Base-by-base conservation (phyloP, 2,113 vertebrate genomes). In the Scalopus aquaticus region DNA sequence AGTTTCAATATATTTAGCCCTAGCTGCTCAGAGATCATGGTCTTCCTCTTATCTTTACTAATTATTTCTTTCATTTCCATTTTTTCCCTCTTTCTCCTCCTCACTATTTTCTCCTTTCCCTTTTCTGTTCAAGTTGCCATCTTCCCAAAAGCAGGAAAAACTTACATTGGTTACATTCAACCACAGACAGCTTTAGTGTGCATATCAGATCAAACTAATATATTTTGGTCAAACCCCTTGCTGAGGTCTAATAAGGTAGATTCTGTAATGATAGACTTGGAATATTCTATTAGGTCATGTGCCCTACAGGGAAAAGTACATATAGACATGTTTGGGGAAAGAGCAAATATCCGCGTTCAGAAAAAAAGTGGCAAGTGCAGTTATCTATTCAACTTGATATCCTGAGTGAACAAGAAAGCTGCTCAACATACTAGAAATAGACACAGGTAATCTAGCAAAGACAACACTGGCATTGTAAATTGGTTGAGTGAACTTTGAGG, bases 401-500 rank as follows among this genome's bases (percentile, higher is more conserved):
- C 54, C 9, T 37, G 46, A 92, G 20, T 42, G 13, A 84, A 67
- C 6, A 30, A 51, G 51, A 67, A 89, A 88, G 5, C 20, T 60
- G n/a, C 69, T 87, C 84, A 84, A 84, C n/a, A 60, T 2, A 58
- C 2, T 90, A 94, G 93, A 95, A 97, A 94, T 83, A 97, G 0
- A 16, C 56, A 4, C 26, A 87, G 67, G 62, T 92, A 84, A 70
- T 93, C 54, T 64, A 87, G 83, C 65, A 88, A 93, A 89, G 2
- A 93, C 89, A 81, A 58, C 42, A 26, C 70, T 88, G 95, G 91
- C 20, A 58, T 81, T 97, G 64, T 85, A 95, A 90, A 97, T 97
- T 87, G 88, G 46, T 62, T 95, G 94, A 96, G 86, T 97, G 96
- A 97, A 82, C 91, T 98, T 98, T 97, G 92, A 82, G 90, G 93